These are phyloP conservation scores for Sinopyrophorus schimmeli DNA, from an alignment of 2,888 invertebrate species.

Conservation along the genomic window DNA sequence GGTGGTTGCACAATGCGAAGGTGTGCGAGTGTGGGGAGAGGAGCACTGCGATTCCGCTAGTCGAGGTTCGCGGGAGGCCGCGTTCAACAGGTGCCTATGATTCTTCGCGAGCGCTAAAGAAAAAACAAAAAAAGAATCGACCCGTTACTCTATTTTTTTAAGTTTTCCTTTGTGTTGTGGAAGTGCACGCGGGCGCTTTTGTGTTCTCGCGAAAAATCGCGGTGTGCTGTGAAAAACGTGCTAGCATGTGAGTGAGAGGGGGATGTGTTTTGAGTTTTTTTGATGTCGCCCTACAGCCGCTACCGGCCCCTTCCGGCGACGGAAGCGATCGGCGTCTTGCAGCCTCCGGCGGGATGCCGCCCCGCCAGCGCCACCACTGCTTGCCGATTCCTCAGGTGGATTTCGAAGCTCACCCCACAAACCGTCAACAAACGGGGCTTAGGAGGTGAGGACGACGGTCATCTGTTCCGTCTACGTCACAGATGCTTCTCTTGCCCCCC, in stretches of 20 bases:
- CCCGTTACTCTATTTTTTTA: too few species aligned
- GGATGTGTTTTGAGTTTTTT: constrained; percentile 27
- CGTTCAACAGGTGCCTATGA: constrained; percentile 28
- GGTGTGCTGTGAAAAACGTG: constrained; percentile 26
- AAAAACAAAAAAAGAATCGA: too few species aligned
- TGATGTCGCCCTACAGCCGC: constrained; percentile 56
- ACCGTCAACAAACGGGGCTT: constrained; percentile 59
- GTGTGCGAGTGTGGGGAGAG: constrained; percentile 26
- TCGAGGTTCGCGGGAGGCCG: constrained; percentile 12
- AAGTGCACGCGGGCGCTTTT: constrained; percentile 7
- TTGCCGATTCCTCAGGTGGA: constrained; percentile 60
- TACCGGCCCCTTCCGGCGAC: constrained; percentile 55
- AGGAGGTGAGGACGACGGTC: too few species aligned
- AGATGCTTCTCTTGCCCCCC: too few species aligned
- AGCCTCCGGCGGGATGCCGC: constrained; percentile 39
- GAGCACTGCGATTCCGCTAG: constrained; percentile 23
- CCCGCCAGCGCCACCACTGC: constrained; percentile 51
- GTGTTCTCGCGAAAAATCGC: constrained; percentile 6
- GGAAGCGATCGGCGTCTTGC: constrained; percentile 44
- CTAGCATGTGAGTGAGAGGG: constrained; percentile 14
- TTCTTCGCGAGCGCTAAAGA: too few species aligned
- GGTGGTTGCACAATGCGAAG: too few species aligned
- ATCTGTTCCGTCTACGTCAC: too few species aligned
- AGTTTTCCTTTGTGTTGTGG: too few species aligned
- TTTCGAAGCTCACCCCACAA: constrained; percentile 59